Percentiles rank a stretch among this genome's conserved stretches.
Evolutionary conservation across 1,140 invertebrate genomes (phyloP).

Genomic region (Doryteuthis pealeii): DNA sequence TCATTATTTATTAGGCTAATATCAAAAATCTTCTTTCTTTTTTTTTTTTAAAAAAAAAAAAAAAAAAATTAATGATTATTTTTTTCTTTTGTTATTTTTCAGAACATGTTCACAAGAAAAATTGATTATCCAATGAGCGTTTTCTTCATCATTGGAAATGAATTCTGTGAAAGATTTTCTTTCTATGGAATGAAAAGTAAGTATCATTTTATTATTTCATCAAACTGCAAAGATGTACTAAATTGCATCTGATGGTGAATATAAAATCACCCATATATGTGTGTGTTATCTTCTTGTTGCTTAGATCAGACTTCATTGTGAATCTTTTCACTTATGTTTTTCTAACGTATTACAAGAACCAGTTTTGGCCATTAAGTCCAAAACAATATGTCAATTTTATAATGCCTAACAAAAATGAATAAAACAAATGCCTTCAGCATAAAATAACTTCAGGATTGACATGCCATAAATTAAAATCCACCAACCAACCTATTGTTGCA

Average conservation of each 20-base stretch:
- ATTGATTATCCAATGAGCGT: conserved; percentile 78
- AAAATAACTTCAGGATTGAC: too few species aligned
- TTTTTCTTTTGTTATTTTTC: conserved; percentile 14
- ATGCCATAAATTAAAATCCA: background rate
- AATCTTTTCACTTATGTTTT: background rate
- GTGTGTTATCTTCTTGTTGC: background rate
- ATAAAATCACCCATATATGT: conserved; percentile 6
- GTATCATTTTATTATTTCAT: conserved; percentile 5
- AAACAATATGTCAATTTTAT: background rate
- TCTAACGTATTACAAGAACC: too few species aligned
- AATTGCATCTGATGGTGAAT: background rate
- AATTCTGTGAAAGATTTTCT: conserved; percentile 95
- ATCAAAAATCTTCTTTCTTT: too few species aligned
- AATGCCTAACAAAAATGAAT: background rate
- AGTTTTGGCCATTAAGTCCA: background rate
- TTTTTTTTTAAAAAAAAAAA: too few species aligned
- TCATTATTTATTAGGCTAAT: too few species aligned
- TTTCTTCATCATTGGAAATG: conserved; percentile 93
- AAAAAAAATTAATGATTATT: background rate
- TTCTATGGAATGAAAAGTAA: conserved; percentile 96
- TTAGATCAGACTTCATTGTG: background rate
- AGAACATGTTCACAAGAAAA: conserved; percentile 30
- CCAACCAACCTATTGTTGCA: too few species aligned
- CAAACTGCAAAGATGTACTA: background rate
- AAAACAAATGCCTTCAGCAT: too few species aligned